A percentile compares a stretch with the other conserved stretches of the same genome.
Conservation (phyloP, 2,113 vertebrate species). For the Thermophis baileyi region DNA sequence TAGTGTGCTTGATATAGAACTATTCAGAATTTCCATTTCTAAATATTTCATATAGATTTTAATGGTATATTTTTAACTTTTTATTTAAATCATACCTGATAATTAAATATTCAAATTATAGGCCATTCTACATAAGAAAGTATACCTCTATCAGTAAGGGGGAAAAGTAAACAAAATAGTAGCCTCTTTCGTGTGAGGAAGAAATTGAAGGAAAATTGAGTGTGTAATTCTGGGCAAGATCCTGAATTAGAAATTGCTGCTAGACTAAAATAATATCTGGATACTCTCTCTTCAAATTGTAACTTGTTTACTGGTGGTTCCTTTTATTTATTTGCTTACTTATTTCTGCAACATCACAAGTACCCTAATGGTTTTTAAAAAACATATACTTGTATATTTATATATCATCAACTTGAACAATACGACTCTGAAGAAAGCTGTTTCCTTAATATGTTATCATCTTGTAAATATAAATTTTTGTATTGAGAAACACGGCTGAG, state of each 20-base stretch:
- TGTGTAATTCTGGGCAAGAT: conserved; percentile 12
- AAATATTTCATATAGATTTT: conserved; percentile 74
- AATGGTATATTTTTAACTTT: conserved; percentile 77
- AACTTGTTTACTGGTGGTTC: conserved; percentile 60
- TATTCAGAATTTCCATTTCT: conserved; percentile 73
- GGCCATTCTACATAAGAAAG: conserved; percentile 65
- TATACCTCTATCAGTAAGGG: conserved; percentile 64
- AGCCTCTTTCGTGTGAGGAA: conserved; percentile 50
- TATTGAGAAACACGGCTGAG: conserved; percentile 73
- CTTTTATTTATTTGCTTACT: conserved; percentile 56
- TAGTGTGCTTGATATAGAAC: conserved; percentile 68
- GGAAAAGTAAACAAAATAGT: conserved; percentile 53
- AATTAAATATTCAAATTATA: conserved; percentile 75
- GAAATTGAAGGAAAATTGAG: conserved; percentile 58
- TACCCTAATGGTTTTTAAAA: conserved; percentile 61
- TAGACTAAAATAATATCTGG: conserved; percentile 52
- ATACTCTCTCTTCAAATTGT: conserved; percentile 73
- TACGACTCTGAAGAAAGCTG: conserved; percentile 72
- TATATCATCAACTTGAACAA: conserved; percentile 68
- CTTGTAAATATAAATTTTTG: conserved; percentile 89
- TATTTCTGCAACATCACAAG: conserved; percentile 46
- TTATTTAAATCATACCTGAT: conserved; percentile 75
- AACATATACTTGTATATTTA: conserved; percentile 41
- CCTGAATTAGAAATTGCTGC: conserved; percentile 58
- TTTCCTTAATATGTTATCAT: conserved; percentile 78